Evolutionary conservation across 2,888 invertebrate species (phyloP).

Genomic region (Drosophila meridiana): DNA sequence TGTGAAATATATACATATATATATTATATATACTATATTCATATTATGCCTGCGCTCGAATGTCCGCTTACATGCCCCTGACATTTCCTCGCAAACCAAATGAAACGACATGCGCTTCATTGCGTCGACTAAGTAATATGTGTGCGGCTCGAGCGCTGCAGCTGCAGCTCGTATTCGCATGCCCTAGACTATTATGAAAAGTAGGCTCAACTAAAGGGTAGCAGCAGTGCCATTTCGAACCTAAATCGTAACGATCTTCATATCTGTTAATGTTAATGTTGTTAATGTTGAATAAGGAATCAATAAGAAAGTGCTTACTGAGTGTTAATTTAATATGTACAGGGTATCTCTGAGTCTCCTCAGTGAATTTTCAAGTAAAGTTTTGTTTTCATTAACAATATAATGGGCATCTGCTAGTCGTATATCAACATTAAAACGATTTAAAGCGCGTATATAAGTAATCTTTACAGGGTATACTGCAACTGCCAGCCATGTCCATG

Average conservation of each 20-base stretch:
- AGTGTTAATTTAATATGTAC: neutral
- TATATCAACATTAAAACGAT: neutral
- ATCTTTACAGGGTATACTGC: neutral
- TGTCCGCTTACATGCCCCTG: slow-evolving; percentile 45
- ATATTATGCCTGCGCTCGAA: slow-evolving; percentile 14
- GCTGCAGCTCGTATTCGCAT: slow-evolving; percentile 29
- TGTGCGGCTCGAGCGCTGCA: slow-evolving; percentile 18
- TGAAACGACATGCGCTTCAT: slow-evolving; percentile 45
- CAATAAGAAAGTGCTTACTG: no score
- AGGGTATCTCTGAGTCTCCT: neutral
- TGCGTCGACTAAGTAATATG: slow-evolving; percentile 59
- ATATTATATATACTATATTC: slow-evolving; percentile 20
- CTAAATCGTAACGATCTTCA: neutral
- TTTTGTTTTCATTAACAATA: neutral
- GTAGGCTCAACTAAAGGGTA: neutral
- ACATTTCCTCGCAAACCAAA: slow-evolving; percentile 39
- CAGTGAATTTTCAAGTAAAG: neutral
- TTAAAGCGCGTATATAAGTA: neutral
- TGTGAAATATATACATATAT: neutral
- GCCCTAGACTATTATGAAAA: slow-evolving; percentile 13
- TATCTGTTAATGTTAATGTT: no score
- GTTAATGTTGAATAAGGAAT: no score
- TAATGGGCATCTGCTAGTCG: neutral
- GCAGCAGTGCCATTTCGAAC: neutral
- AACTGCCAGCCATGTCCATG: neutral